Evolutionary conservation across 1,140 invertebrate species (phyloP), one percentile per base, ranked within the genome.

Genomic region (Cecropterus lyciades): DNA sequence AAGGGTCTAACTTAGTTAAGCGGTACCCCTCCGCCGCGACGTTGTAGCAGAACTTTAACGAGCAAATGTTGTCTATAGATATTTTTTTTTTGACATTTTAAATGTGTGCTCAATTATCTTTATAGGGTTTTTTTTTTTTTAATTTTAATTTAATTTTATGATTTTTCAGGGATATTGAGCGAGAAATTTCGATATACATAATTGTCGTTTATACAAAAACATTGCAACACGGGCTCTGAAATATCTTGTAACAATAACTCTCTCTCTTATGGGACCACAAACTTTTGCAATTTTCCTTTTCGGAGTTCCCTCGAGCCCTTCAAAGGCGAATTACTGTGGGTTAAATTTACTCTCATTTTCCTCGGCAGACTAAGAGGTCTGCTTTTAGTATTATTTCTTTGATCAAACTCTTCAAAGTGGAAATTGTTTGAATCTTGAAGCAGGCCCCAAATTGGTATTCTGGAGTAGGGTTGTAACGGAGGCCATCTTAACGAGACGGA

Each of bases 351-450:
- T 85, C 81, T 84, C 84, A 82, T 84, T 90, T 87, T 84, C 82
- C 72, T 84, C 74, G 69, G 67, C 51, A 46, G 60, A 56, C 52
- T 51, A 46, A 69, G 48, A 73, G 74, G 73, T 78, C 79, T 81
- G 84, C 79, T 88, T 91, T 89, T 88, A 88, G 84, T 91, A 87
- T 82, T 72, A 85, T 88, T 91, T 89, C 84, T 91, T 91, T 89
- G 86, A 89, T 88, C 81, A 91, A 81, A 77, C 73, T 75, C 70
- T 70, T 82, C 76, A 81, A 84, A 87, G 82, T 84, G 79, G 74
- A 89, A 84, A 85, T 89, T 89, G 84, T 89, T 88, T 80, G 80
- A 82, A 89, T 85, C 79, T 89, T 71, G 63, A 67, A 65, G 62
- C 64, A 55, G 70, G 51, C 70, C 69, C 70, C 72, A 80, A 87